These are phyloP conservation scores for Protobothrops flavoviridis DNA, from an alignment of 2,113 vertebrate species.

Conservation along the genomic window DNA sequence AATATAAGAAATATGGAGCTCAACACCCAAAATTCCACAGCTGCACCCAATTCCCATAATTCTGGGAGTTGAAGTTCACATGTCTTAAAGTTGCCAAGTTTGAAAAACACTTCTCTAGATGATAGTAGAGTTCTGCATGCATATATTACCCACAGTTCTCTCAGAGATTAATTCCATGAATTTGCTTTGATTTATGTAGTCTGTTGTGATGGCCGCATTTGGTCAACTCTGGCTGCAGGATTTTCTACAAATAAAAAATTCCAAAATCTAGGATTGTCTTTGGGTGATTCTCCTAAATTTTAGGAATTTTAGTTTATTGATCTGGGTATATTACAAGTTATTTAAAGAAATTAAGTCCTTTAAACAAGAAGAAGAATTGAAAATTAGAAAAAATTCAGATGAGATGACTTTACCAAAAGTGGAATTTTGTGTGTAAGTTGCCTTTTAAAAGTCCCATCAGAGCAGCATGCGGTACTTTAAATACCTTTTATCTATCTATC, in stretches of 20 bases:
- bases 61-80: background rate
- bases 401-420: constrained; percentile 12
- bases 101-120: background rate
- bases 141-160: background rate
- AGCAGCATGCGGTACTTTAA: background rate
- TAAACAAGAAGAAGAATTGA: background rate
- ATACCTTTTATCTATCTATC: background rate
- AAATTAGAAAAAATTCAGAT: background rate
- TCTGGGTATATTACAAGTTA: background rate
- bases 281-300: background rate
- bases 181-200: background rate
- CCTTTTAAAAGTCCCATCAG: background rate
- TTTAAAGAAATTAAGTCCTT: background rate
- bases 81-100: background rate
- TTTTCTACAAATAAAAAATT: background rate
- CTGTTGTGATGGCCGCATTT: background rate
- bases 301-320: background rate
- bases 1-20: background rate
- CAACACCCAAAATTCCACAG: background rate
- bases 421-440: background rate
- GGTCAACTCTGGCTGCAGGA: background rate
- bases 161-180: background rate
- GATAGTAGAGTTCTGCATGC: background rate
- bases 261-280: background rate
- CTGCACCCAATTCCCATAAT: background rate